These are phyloP conservation scores for Elephantulus edwardii DNA, from an alignment of 2,113 vertebrate species.

Conservation along the genomic window DNA sequence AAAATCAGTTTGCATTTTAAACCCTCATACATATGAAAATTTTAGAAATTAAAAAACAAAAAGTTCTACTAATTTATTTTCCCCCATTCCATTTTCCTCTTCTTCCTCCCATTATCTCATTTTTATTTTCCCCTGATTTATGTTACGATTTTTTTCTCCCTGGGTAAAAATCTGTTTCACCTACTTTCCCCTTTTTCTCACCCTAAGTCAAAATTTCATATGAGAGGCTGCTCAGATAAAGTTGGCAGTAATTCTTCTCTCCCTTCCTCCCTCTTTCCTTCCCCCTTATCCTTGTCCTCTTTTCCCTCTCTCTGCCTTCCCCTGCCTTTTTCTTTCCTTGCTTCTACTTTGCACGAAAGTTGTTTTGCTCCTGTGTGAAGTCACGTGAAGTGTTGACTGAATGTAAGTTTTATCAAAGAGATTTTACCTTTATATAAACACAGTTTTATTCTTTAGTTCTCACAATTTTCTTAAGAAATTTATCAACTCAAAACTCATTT, in stretches of 20 bases:
- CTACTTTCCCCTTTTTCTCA: background rate
- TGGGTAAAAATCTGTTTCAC: background rate
- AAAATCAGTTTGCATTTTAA: no score
- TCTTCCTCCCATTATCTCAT: background rate
- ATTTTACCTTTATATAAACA: background rate
- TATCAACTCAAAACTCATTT: no score
- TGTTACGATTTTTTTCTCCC: background rate
- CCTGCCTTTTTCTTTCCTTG: background rate
- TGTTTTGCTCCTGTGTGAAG: background rate
- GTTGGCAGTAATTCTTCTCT: background rate
- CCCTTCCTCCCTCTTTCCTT: background rate
- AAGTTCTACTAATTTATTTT: background rate
- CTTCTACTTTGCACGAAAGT: no score
- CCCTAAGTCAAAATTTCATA: background rate
- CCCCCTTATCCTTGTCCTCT: background rate
- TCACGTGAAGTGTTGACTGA: background rate
- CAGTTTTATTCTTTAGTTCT: slow-evolving; percentile 14
- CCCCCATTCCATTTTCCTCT: no score
- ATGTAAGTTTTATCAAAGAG: background rate
- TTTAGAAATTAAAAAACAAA: no score
- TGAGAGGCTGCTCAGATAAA: background rate
- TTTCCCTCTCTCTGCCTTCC: background rate
- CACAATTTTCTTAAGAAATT: background rate
- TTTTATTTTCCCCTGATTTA: background rate
- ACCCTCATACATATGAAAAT: no score